Conservation (phyloP, 2,113 vertebrate species). For the Amphilophus citrinellus region DNA sequence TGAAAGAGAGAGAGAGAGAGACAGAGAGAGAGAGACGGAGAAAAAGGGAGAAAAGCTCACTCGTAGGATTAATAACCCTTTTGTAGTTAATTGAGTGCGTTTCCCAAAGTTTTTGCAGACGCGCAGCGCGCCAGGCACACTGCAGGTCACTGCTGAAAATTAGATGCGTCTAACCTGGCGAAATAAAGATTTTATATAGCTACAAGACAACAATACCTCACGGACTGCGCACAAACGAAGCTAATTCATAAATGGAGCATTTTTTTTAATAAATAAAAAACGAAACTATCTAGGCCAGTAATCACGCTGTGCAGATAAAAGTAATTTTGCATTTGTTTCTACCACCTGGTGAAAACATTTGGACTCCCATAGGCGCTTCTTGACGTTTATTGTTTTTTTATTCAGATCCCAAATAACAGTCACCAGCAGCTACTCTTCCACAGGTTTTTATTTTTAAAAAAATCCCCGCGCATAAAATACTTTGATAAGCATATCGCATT, state of each 20-base stretch:
- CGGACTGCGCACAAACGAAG: neutral
- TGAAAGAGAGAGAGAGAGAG: neutral
- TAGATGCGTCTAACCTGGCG: slow-evolving; percentile 50
- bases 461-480: neutral
- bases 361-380: slow-evolving; percentile 36
- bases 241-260: slow-evolving; percentile 34
- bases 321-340: slow-evolving; percentile 38
- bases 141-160: slow-evolving; percentile 59
- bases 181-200: slow-evolving; percentile 63
- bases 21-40: neutral
- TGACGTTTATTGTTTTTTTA: slow-evolving; percentile 25
- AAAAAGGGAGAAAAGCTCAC: slow-evolving; percentile 13
- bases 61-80: slow-evolving; percentile 64
- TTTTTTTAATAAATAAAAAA: slow-evolving; percentile 50
- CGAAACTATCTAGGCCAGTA: slow-evolving; percentile 23
- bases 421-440: neutral
- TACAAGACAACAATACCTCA: slow-evolving; percentile 13
- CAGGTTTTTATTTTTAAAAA: neutral
- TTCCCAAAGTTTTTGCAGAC: slow-evolving; percentile 46
- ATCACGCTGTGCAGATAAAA: slow-evolving; percentile 43
- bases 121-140: slow-evolving; percentile 21
- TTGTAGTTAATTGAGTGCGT: slow-evolving; percentile 51
- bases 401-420: slow-evolving; percentile 15
- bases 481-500: neutral
- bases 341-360: slow-evolving; percentile 64